These are phyloP conservation scores for Seriola rivoliana DNA, from an alignment of 2,113 vertebrate genomes.

Conservation along the genomic window DNA sequence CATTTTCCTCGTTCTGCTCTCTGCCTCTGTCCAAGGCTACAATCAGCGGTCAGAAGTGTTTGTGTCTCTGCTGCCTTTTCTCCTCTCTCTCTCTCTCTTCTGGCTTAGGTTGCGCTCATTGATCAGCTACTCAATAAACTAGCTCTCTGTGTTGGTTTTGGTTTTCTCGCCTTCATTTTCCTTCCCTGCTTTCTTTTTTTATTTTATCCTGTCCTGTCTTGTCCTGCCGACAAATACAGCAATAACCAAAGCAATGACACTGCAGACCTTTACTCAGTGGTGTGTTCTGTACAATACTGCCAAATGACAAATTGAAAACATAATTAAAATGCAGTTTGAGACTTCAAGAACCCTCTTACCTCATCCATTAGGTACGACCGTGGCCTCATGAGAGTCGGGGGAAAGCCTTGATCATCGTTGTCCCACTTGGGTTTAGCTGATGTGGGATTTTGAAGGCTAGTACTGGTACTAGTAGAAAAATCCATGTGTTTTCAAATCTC, in stretches of 20 bases:
- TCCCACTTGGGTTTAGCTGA: neutral
- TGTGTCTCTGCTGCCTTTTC: constrained; percentile 6
- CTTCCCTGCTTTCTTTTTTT: neutral
- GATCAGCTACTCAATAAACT: constrained; percentile 44
- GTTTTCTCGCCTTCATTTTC: neutral
- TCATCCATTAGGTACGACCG: neutral
- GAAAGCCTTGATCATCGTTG: neutral
- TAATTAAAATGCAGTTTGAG: constrained; percentile 2
- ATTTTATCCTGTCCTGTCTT: neutral
- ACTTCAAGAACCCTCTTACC: neutral
- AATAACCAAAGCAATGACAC: constrained; percentile 1
- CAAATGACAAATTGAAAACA: constrained; percentile 2
- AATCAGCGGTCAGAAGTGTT: constrained; percentile 8
- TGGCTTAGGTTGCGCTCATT: constrained; percentile 33
- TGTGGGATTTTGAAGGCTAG: neutral
- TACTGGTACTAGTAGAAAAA: neutral
- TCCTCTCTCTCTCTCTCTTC: neutral
- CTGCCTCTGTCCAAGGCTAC: neutral
- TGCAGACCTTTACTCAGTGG: neutral
- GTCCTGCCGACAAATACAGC: neutral
- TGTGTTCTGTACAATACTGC: neutral
- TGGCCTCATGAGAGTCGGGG: neutral
- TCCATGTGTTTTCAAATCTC: neutral
- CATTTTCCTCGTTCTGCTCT: constrained; percentile 21
- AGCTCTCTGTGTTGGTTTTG: constrained; percentile 7